Conservation (phyloP, 30 jellyfish, hydroid and myxozoan genomes). For the Nemopilema nomurai region DNA sequence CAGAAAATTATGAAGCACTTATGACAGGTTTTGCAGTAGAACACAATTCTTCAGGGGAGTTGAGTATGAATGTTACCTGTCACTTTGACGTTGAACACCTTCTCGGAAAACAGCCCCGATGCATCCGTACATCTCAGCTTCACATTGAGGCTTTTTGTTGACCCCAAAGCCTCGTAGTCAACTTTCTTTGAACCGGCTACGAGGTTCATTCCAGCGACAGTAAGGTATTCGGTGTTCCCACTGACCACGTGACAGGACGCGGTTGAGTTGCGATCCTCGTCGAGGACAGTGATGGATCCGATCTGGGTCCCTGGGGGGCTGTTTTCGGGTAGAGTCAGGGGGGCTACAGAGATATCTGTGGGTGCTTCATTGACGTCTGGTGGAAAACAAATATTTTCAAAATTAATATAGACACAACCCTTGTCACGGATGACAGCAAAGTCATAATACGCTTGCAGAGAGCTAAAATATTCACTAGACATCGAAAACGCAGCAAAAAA, state of each 20-base stretch:
- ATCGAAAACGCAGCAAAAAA: too few species aligned
- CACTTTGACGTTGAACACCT: slow-evolving; percentile 33
- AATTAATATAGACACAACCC: slow-evolving; percentile 2
- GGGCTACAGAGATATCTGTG: slow-evolving; percentile 43
- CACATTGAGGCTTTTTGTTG: slow-evolving; percentile 25
- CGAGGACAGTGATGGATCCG: slow-evolving; percentile 54
- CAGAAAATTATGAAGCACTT: too few species aligned
- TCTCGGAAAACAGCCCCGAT: slow-evolving; percentile 37
- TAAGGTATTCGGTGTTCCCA: slow-evolving; percentile 34
- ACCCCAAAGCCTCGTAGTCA: slow-evolving; percentile 65
- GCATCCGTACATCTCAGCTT: slow-evolving; percentile 68
- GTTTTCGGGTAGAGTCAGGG: slow-evolving; percentile 57
- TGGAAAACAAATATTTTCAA: not conserved
- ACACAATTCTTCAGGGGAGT: too few species aligned
- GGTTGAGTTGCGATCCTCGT: slow-evolving; percentile 66
- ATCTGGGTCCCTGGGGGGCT: slow-evolving; percentile 59
- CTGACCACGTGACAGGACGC: slow-evolving; percentile 59
- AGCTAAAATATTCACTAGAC: too few species aligned
- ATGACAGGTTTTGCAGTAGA: too few species aligned
- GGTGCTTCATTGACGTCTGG: slow-evolving; percentile 88
- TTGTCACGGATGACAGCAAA: too few species aligned
- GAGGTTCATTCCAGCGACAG: slow-evolving; percentile 32
- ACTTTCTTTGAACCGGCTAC: slow-evolving; percentile 48
- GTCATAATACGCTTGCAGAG: too few species aligned
- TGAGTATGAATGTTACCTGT: slow-evolving; percentile 70